phyloP scores from a whole-genome alignment of 2,888 invertebrate genomes.

The Archips crataeganus region DNA sequence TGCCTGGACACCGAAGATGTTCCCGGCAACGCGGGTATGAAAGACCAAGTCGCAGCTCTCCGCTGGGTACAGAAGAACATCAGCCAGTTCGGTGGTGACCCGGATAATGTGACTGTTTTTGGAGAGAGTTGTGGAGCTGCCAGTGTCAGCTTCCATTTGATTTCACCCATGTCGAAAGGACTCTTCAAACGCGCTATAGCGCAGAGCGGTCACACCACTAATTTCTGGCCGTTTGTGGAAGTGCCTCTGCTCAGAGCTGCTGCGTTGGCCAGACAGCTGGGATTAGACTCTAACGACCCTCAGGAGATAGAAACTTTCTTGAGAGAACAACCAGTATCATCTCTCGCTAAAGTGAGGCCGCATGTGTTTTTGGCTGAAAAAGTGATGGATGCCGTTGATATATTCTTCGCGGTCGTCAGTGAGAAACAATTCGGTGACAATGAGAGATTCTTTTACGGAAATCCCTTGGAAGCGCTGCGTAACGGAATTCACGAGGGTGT shows the following conservation, averaged over 20 bases:
- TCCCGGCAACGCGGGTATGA: slow-evolving; percentile 50
- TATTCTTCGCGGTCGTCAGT: slow-evolving; percentile 50
- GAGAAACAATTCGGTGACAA: slow-evolving; percentile 57
- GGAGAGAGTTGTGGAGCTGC: slow-evolving; percentile 51
- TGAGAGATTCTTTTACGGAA: slow-evolving; percentile 59
- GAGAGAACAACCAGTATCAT: slow-evolving; percentile 17
- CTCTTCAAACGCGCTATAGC: slow-evolving; percentile 78
- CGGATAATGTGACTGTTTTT: slow-evolving; percentile 48
- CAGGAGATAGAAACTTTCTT: slow-evolving; percentile 15
- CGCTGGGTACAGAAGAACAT: slow-evolving; percentile 50
- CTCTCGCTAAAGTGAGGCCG: slow-evolving; percentile 4
- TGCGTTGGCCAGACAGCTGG: slow-evolving; percentile 34
- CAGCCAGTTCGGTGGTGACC: slow-evolving; percentile 48
- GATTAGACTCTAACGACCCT: slow-evolving; percentile 20
- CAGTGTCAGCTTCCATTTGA: slow-evolving; percentile 45
- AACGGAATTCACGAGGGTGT: slow-evolving; percentile 80
- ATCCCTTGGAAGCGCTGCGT: slow-evolving; percentile 62
- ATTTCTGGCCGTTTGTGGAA: slow-evolving; percentile 8
- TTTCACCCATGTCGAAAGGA: slow-evolving; percentile 48
- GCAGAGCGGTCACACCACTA: slow-evolving; percentile 85
- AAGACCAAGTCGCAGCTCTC: slow-evolving; percentile 49
- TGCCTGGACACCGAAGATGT: slow-evolving; percentile 47
- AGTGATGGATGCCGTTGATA: slow-evolving; percentile 43
- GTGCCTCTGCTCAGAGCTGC: slow-evolving; percentile 13
- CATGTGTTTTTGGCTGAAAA: slow-evolving; percentile 8